phyloP scores from a whole-genome alignment of 2,113 vertebrate species.

The Thamnophis sirtalis region DNA sequence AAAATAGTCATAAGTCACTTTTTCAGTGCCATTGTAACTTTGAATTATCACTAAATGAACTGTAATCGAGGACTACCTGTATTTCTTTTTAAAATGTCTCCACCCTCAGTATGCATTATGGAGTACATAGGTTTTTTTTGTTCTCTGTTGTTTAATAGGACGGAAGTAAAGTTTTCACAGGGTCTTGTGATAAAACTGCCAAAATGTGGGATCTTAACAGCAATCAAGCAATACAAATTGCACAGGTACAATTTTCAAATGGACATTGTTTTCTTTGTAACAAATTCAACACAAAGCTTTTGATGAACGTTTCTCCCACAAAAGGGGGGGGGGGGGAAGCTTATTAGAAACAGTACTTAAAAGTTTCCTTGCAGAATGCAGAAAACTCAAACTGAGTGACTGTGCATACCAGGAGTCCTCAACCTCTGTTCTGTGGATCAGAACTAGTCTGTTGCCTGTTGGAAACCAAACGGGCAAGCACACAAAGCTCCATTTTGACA shows the following conservation, averaged over 20 bases:
- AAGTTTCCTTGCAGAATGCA: not conserved
- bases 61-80: not conserved
- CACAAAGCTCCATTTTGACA: not conserved
- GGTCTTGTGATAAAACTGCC: constrained; percentile 97
- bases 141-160: constrained; percentile 73
- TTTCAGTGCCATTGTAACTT: not conserved
- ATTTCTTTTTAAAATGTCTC: not conserved
- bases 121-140: not conserved
- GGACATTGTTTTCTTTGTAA: not conserved
- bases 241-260: constrained; percentile 76
- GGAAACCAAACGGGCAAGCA: not conserved
- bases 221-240: constrained; percentile 97
- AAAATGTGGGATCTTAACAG: constrained; percentile 99
- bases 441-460: not conserved
- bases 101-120: no score
- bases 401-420: not conserved
- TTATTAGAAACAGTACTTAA: not conserved
- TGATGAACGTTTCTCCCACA: not conserved
- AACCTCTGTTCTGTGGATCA: not conserved
- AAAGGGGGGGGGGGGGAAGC: not conserved
- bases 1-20: not conserved
- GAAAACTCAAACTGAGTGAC: not conserved
- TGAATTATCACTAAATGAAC: not conserved
- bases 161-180: constrained; percentile 97
- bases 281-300: not conserved